Evolutionary conservation across 2,113 vertebrate species (phyloP).

Genomic region (Pelecanoides urinatrix): DNA sequence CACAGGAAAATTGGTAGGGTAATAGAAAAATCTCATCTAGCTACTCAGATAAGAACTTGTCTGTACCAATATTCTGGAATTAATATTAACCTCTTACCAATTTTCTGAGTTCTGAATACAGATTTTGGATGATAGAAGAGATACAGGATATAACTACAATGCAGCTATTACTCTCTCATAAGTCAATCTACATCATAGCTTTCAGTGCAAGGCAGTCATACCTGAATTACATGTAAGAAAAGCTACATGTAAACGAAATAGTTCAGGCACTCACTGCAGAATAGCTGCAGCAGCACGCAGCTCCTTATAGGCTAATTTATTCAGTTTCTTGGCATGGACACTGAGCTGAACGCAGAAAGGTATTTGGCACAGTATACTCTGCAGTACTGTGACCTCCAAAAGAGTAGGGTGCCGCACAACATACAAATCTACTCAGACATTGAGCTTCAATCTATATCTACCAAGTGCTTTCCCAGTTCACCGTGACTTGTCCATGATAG

Average conservation of each 20-base stretch:
- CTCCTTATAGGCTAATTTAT: neutral
- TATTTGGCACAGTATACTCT: neutral
- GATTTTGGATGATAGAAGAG: neutral
- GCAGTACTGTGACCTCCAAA: neutral
- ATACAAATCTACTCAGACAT: neutral
- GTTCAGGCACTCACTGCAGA: neutral
- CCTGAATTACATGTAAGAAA: neutral
- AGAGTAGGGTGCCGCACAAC: accelerated
- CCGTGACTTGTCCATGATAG: neutral
- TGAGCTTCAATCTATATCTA: accelerated
- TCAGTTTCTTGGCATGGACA: accelerated
- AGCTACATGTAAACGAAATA: neutral
- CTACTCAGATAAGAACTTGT: neutral
- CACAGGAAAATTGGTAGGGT: neutral
- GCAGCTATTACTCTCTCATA: neutral
- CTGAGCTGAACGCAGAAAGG: neutral
- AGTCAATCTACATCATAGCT: neutral
- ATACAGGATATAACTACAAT: neutral
- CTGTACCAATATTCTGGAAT: neutral
- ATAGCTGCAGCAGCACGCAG: neutral
- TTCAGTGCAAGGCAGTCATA: neutral
- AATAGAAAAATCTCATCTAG: neutral
- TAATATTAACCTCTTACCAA: neutral
- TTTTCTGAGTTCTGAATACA: neutral
- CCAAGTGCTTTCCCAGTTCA: neutral